Conservation (phyloP, 2,797 vertebrate species). For the Denticeps clupeoides region DNA sequence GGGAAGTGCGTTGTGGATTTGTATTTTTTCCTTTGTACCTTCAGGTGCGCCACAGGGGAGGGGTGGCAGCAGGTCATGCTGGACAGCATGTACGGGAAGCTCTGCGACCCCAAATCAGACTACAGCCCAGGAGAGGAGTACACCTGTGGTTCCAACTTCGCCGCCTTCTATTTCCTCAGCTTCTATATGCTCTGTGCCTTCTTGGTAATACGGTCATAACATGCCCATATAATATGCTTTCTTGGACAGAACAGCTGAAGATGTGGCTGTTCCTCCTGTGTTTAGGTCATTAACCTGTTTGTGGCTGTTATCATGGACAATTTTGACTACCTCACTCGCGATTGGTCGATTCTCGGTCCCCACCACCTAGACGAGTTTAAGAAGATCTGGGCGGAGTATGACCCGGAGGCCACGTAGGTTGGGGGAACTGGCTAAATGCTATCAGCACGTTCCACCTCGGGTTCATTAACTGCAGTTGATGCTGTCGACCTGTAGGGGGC, state of each 20-base stretch:
- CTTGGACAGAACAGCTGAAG: neutral
- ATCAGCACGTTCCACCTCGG: too few relatives aligned
- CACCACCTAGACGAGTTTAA: slow-evolving; percentile 98
- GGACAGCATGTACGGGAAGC: slow-evolving; percentile 82
- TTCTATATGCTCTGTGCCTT: slow-evolving; percentile 97
- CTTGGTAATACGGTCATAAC: slow-evolving; percentile 62
- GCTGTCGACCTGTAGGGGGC: slow-evolving; percentile 61
- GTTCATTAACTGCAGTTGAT: too few relatives aligned
- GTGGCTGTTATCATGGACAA: slow-evolving; percentile 99
- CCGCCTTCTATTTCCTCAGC: slow-evolving; percentile 92
- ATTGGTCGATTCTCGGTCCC: slow-evolving; percentile 96
- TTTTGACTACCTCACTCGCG: slow-evolving; percentile 94
- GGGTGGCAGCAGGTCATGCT: slow-evolving; percentile 93
- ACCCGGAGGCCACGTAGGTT: slow-evolving; percentile 91
- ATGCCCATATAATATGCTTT: neutral
- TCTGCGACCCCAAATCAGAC: slow-evolving; percentile 84
- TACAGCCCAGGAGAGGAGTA: slow-evolving; percentile 77
- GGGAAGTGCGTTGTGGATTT: neutral
- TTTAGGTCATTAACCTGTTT: slow-evolving; percentile 93
- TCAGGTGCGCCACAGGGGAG: slow-evolving; percentile 89
- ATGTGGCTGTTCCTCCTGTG: neutral
- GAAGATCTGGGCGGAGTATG: slow-evolving; percentile 96
- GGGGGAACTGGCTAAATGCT: too few relatives aligned
- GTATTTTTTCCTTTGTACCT: slow-evolving; percentile 5
- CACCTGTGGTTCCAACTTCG: slow-evolving; percentile 85